Percentiles rank a stretch among this genome's conserved stretches.
phyloP scores from a whole-genome alignment of 2,113 vertebrate genomes.

The Oryzias curvinotus region DNA sequence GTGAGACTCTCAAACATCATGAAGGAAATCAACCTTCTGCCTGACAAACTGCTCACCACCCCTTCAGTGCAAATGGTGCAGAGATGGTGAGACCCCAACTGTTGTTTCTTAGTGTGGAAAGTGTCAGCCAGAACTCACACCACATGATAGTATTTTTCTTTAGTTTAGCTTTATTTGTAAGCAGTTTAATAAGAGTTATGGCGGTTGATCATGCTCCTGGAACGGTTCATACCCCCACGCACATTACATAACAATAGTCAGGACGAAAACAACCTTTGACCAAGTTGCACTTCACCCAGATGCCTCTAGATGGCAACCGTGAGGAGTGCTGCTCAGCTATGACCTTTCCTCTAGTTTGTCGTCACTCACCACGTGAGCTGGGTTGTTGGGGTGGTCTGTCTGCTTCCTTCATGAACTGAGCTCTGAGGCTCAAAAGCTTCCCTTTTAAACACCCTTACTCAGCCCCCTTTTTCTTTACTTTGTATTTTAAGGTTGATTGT shows the following conservation, averaged over 20 bases:
- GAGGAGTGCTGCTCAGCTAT: slow-evolving; percentile 27
- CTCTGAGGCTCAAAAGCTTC: neutral
- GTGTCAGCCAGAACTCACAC: no score
- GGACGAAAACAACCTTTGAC: slow-evolving; percentile 34
- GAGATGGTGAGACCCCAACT: slow-evolving; percentile 81
- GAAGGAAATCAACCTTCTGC: slow-evolving; percentile 95
- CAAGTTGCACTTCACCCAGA: slow-evolving; percentile 33
- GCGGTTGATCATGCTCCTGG: slow-evolving; percentile 19
- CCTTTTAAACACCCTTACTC: no score
- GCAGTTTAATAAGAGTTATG: neutral
- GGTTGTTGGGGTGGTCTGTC: neutral
- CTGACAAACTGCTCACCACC: slow-evolving; percentile 85
- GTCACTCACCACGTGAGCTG: slow-evolving; percentile 20
- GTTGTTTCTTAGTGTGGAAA: neutral
- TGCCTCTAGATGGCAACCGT: neutral
- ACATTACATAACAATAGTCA: neutral
- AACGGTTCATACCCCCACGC: neutral
- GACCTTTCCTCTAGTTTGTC: slow-evolving; percentile 69
- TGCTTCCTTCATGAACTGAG: neutral
- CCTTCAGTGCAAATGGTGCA: slow-evolving; percentile 91
- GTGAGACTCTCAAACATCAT: slow-evolving; percentile 95
- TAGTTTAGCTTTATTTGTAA: neutral
- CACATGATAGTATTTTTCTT: no score
- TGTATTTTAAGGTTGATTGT: no score
- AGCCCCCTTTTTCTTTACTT: no score